These are phyloP conservation scores for Saccopteryx bilineata DNA, from an alignment of 2,113 vertebrate species.

Conservation along the genomic window DNA sequence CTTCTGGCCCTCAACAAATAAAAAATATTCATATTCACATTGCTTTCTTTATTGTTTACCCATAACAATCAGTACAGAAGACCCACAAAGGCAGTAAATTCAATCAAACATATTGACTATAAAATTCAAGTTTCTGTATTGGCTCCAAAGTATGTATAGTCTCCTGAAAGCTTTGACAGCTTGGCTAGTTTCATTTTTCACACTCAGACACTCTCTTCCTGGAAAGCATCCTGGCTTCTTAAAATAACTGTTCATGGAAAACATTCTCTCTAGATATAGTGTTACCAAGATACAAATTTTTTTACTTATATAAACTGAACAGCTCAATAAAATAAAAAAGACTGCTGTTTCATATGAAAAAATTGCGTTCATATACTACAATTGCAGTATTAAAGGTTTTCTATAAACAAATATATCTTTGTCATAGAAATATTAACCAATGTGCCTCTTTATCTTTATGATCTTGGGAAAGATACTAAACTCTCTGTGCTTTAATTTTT, in stretches of 20 bases:
- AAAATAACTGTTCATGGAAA: conserved; percentile 62
- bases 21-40: conserved; percentile 48
- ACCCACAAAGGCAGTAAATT: background rate
- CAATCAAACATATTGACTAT: conserved; percentile 31
- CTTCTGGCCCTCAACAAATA: conserved; percentile 12
- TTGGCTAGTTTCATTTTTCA: conserved; percentile 65
- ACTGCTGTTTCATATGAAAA: conserved; percentile 6
- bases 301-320: conserved; percentile 21
- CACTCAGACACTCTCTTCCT: conserved; percentile 20
- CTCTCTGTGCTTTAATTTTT: conserved; percentile 14
- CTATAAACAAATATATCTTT: conserved; percentile 41
- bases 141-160: conserved; percentile 3
- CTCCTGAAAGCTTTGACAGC: conserved; percentile 53
- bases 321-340: conserved; percentile 28
- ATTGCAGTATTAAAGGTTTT: conserved; percentile 4
- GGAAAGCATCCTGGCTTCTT: conserved; percentile 59
- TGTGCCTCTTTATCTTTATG: background rate
- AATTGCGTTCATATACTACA: background rate
- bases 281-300: background rate
- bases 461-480: background rate
- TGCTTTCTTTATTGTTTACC: conserved; percentile 50
- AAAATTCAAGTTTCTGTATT: conserved; percentile 62
- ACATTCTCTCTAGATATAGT: background rate
- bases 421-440: conserved; percentile 32
- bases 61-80: background rate